Percentiles rank a stretch among this genome's conserved stretches.
Evolutionary conservation across 2,888 invertebrate genomes (phyloP).

Genomic region (Chirona hameri): DNA sequence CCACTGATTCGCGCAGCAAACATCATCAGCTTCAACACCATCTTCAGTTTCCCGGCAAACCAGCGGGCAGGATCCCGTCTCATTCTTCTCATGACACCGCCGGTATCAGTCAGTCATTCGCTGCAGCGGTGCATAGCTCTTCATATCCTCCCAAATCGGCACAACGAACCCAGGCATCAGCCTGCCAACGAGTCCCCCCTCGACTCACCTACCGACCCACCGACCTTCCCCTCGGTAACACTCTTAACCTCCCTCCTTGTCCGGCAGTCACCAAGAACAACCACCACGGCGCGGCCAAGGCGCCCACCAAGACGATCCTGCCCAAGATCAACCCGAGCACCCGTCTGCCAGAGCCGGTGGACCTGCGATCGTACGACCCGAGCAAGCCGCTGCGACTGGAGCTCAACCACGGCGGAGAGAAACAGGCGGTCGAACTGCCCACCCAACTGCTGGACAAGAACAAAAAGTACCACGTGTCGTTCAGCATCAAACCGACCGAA

Average conservation of each 20-base stretch:
- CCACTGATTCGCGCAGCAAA: too few relatives aligned
- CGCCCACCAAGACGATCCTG: conserved; percentile 34
- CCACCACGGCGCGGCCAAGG: conserved; percentile 72
- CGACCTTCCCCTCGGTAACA: too few relatives aligned
- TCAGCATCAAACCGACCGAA: conserved; percentile 60
- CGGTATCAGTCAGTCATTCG: too few relatives aligned
- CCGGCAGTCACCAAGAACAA: conserved; percentile 68
- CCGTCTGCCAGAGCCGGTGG: conserved; percentile 39
- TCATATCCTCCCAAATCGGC: too few relatives aligned
- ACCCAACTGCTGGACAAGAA: conserved; percentile 81
- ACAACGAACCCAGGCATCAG: too few relatives aligned
- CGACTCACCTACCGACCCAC: too few relatives aligned
- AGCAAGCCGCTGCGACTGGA: conserved; percentile 57
- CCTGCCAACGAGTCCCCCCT: too few relatives aligned
- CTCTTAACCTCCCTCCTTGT: background rate
- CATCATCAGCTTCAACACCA: too few relatives aligned
- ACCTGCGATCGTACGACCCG: conserved; percentile 47
- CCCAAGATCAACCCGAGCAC: conserved; percentile 32
- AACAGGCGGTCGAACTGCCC: conserved; percentile 75
- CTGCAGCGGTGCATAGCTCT: too few relatives aligned
- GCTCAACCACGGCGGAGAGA: conserved; percentile 76
- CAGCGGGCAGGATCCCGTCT: too few relatives aligned
- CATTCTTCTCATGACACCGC: too few relatives aligned
- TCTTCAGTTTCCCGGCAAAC: too few relatives aligned
- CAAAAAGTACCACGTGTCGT: conserved; percentile 87